These are phyloP conservation scores for Ctenomys sociabilis DNA, from an alignment of 2,113 vertebrate species.

Conservation along the genomic window DNA sequence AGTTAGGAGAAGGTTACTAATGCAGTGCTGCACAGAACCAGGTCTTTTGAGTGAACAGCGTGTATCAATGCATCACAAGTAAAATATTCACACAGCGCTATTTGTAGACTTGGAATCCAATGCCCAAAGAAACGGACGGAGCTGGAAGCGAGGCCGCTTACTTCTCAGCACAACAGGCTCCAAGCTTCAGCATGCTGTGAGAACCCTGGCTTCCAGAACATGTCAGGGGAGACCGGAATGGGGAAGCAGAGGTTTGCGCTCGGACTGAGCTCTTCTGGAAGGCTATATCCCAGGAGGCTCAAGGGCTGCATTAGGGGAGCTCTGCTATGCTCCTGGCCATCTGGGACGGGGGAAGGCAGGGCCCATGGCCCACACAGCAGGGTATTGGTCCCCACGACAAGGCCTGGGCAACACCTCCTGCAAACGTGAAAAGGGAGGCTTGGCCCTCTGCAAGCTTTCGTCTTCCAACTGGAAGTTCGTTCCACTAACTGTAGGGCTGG, in stretches of 20 bases:
- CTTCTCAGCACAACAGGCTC: neutral
- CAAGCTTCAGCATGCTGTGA: too few species aligned
- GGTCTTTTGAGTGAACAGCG: neutral
- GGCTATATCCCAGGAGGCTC: neutral
- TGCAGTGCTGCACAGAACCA: fast-evolving
- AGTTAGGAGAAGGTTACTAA: neutral
- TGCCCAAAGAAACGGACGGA: neutral
- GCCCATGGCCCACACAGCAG: fast-evolving
- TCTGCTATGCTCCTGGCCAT: too few species aligned
- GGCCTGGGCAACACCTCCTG: neutral
- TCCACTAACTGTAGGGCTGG: neutral
- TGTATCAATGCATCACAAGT: too few species aligned
- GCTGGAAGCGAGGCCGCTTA: neutral
- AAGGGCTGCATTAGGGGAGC: neutral
- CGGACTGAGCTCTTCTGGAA: neutral
- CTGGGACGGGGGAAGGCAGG: too few species aligned
- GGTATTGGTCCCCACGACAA: neutral
- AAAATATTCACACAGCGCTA: neutral
- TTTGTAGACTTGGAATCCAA: neutral
- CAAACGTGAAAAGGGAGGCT: neutral
- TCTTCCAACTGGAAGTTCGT: neutral
- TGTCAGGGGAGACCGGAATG: neutral
- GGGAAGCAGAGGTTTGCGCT: neutral
- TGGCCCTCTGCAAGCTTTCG: too few species aligned
- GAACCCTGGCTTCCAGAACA: neutral